Evolutionary conservation across 2,797 vertebrate species (phyloP).

Genomic region (Zenarchopterus dispar): DNA sequence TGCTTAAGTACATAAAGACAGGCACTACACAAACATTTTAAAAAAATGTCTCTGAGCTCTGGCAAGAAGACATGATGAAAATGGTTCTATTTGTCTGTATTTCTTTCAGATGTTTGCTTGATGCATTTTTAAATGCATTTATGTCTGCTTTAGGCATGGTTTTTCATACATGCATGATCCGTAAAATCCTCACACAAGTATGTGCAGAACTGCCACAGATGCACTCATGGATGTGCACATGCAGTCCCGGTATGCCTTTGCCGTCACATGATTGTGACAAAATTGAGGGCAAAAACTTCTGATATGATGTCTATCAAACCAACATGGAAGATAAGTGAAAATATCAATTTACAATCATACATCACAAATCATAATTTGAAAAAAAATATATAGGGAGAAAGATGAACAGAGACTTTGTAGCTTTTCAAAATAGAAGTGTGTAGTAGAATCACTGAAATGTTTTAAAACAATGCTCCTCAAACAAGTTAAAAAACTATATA

Average conservation of each 20-base stretch:
- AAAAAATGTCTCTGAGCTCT: constrained; percentile 36
- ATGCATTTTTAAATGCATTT: constrained; percentile 42
- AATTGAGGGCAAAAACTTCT: constrained; percentile 31
- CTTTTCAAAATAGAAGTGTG: too few species aligned
- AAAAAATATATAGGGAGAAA: neutral
- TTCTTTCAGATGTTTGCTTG: constrained; percentile 47
- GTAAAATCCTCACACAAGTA: constrained; percentile 33
- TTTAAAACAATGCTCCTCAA: too few species aligned
- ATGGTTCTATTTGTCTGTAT: constrained; percentile 31
- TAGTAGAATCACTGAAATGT: too few species aligned
- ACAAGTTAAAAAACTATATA: too few species aligned
- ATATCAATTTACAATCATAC: neutral
- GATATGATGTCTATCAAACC: constrained; percentile 23
- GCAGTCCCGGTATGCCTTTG: constrained; percentile 41
- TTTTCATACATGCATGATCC: constrained; percentile 40
- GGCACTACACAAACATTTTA: constrained; percentile 8
- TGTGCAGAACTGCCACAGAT: constrained; percentile 23
- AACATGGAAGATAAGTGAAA: neutral
- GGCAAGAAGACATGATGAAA: constrained; percentile 11
- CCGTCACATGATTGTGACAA: constrained; percentile 37
- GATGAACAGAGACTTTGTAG: too few species aligned
- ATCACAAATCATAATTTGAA: neutral
- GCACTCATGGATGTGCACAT: constrained; percentile 28
- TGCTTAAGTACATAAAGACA: constrained; percentile 9
- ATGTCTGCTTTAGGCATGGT: constrained; percentile 62